phyloP scores from a whole-genome alignment of 2,113 vertebrate species.

The Phrynosoma blainvillii region DNA sequence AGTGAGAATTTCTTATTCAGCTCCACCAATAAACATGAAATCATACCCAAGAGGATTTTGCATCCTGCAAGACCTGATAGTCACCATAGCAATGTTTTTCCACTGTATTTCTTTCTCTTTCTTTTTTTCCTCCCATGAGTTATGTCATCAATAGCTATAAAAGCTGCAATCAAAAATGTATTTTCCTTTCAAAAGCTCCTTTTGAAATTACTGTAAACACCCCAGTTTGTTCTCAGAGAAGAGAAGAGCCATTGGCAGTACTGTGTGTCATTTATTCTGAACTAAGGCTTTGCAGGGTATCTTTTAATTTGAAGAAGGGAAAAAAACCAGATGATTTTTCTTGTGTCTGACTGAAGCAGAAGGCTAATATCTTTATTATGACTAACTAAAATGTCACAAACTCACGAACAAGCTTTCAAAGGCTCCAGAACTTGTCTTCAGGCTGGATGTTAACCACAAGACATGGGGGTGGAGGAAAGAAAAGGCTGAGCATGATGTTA shows the following conservation, averaged over 20 bases:
- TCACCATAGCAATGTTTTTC: slow-evolving; percentile 4
- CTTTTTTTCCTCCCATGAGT: neutral
- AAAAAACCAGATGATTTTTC: neutral
- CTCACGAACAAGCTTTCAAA: neutral
- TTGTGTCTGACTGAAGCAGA: neutral
- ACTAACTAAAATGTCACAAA: neutral
- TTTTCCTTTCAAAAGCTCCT: slow-evolving; percentile 31
- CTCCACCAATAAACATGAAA: neutral
- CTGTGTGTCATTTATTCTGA: slow-evolving; percentile 32
- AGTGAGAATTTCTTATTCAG: slow-evolving; percentile 9
- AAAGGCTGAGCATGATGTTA: neutral
- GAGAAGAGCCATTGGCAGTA: neutral
- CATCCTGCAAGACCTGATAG: neutral
- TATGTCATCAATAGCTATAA: neutral
- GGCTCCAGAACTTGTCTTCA: neutral
- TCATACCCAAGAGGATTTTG: neutral
- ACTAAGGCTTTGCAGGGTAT: neutral
- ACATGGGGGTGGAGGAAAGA: neutral
- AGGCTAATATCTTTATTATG: neutral
- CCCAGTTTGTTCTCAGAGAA: neutral
- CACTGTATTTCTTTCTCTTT: neutral
- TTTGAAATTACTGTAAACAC: slow-evolving; percentile 20
- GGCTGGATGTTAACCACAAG: neutral
- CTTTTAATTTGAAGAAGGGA: neutral
- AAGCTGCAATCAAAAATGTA: slow-evolving; percentile 24